phyloP scores from a whole-genome alignment of 2,888 invertebrate species.

The Resseliella maxima region DNA sequence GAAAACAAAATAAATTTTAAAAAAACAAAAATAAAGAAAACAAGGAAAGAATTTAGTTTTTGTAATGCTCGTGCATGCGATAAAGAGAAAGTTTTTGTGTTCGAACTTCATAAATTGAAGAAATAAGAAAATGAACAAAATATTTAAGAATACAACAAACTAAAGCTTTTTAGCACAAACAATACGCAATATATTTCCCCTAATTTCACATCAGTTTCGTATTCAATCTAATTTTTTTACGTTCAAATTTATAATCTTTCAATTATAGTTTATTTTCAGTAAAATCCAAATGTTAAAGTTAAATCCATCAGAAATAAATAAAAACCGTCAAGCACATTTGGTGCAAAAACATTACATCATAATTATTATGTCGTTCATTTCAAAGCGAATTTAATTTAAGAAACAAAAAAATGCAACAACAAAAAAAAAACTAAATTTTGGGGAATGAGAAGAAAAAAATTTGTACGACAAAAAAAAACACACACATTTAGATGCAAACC shows the following conservation, averaged over 20 bases:
- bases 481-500: neutral
- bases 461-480: conserved; percentile 21
- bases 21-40: neutral
- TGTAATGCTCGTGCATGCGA: neutral
- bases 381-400: neutral
- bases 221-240: no score
- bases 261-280: neutral
- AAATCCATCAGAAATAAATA: neutral
- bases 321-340: neutral
- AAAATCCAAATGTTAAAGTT: neutral
- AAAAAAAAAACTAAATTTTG: neutral
- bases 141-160: conserved; percentile 13
- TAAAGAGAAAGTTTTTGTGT: neutral
- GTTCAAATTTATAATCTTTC: neutral
- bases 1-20: neutral
- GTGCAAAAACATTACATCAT: neutral
- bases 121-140: neutral
- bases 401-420: neutral
- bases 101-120: conserved; percentile 1
- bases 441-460: neutral
- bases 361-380: neutral
- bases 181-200: neutral
- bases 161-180: neutral
- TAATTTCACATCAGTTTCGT: no score
- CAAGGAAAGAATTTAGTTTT: conserved; percentile 19